These are phyloP conservation scores for Amphipoea oculea DNA, from an alignment of 2,888 invertebrate species.

Conservation along the genomic window DNA sequence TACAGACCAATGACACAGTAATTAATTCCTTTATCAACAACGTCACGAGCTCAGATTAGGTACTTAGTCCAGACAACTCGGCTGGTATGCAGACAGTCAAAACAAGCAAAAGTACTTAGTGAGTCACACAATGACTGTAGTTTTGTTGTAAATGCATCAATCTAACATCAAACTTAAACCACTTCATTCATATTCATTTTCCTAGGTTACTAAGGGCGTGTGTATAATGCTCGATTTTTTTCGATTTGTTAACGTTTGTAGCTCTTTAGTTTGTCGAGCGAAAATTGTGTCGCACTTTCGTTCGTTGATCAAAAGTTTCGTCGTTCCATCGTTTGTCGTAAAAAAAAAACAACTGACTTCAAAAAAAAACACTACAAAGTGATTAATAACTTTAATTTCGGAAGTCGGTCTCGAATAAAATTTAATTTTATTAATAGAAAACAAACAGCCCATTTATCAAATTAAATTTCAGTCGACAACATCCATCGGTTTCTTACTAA, in stretches of 20 bases:
- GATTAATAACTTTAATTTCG: no score
- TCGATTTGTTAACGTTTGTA: not conserved
- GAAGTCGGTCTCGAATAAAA: no score
- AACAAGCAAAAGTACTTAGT: slow-evolving; percentile 30
- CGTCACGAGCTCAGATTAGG: slow-evolving; percentile 10
- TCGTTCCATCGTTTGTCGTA: no score
- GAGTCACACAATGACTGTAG: slow-evolving; percentile 35
- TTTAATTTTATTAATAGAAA: no score
- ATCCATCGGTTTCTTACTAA: no score
- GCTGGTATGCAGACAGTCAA: slow-evolving; percentile 55
- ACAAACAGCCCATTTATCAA: no score
- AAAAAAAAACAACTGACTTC: no score
- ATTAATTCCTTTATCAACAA: slow-evolving; percentile 7
- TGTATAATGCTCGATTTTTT: not conserved
- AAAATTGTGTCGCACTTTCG: no score
- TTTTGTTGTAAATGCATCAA: slow-evolving; percentile 34
- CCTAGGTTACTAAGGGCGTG: slow-evolving; percentile 7
- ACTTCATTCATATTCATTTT: slow-evolving; percentile 42
- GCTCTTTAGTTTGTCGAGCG: not conserved
- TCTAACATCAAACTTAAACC: slow-evolving; percentile 32
- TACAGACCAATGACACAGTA: not conserved
- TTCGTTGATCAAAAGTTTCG: no score
- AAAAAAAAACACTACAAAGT: no score
- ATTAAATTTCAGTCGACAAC: no score
- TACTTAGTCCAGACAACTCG: slow-evolving; percentile 35